Percentiles rank a stretch among this genome's conserved stretches.
These are phyloP conservation scores for Astur gentilis DNA, from an alignment of 2,113 vertebrate species.

Conservation along the genomic window DNA sequence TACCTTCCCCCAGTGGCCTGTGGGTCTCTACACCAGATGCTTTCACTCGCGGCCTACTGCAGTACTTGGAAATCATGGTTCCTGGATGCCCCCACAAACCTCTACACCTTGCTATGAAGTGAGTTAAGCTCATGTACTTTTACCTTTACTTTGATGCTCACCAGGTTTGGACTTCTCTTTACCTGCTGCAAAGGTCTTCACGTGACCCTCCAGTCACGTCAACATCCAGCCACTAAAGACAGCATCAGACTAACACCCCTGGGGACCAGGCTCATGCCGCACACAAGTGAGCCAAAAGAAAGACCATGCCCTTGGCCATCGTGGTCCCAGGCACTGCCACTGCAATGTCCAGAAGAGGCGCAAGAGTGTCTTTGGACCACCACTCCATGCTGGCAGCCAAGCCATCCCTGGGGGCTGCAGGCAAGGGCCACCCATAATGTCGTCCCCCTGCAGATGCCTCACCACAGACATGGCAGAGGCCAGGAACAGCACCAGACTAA, in stretches of 20 bases:
- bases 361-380: not conserved
- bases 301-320: not conserved
- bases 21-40: not conserved
- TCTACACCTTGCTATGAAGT: not conserved
- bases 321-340: not conserved
- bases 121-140: not conserved
- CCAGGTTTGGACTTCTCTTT: not conserved
- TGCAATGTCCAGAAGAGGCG: fast-evolving
- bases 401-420: fast-evolving
- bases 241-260: fast-evolving
- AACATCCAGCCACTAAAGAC: not conserved
- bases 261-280: fast-evolving
- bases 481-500: not conserved
- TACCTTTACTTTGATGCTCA: not conserved
- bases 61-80: not conserved
- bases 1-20: not conserved
- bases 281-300: not conserved
- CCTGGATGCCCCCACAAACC: not conserved
- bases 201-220: not conserved
- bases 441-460: fast-evolving
- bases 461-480: fast-evolving
- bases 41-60: not conserved
- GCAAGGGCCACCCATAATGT: not conserved
- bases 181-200: not conserved
- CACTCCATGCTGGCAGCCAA: fast-evolving